Evolutionary conservation across 92 coral and sea anemone genomes (phyloP).

Genomic region (Umimayanthus chanpuru): DNA sequence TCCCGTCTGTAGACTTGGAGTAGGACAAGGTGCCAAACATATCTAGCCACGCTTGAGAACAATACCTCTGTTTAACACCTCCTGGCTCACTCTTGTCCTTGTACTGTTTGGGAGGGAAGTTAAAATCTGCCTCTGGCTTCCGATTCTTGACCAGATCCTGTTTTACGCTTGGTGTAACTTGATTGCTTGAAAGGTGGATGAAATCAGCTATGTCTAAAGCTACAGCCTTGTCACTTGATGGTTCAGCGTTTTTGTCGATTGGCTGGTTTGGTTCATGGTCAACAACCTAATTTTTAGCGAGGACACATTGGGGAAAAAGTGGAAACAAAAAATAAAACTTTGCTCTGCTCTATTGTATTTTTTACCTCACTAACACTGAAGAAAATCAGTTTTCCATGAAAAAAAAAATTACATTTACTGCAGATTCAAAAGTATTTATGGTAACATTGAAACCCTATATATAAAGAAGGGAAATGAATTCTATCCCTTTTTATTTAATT

Average conservation of each 20-base stretch:
- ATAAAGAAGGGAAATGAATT: constrained; percentile 18
- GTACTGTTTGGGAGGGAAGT: constrained; percentile 34
- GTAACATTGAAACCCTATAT: constrained; percentile 6
- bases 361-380: constrained; percentile 13
- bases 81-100: constrained; percentile 39
- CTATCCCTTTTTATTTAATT: constrained; percentile 14
- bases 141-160: constrained; percentile 41
- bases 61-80: constrained; percentile 61
- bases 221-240: constrained; percentile 6
- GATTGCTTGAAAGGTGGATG: constrained; percentile 18
- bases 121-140: constrained; percentile 51
- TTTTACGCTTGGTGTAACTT: constrained; percentile 10
- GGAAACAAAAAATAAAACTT: constrained; percentile 14
- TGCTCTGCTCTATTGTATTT: constrained; percentile 16
- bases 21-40: constrained; percentile 61
- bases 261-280: constrained; percentile 20
- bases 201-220: constrained; percentile 10
- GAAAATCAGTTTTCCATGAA: constrained; percentile 6
- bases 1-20: constrained; percentile 64
- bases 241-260: constrained; percentile 7
- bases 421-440: constrained; percentile 14
- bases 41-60: constrained; percentile 55
- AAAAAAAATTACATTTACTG: constrained; percentile 13
- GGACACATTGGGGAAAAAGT: constrained; percentile 13
- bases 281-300: constrained; percentile 13